Base-by-base conservation (phyloP, 2,888 invertebrate species). In the Metacarcinus magister region DNA sequence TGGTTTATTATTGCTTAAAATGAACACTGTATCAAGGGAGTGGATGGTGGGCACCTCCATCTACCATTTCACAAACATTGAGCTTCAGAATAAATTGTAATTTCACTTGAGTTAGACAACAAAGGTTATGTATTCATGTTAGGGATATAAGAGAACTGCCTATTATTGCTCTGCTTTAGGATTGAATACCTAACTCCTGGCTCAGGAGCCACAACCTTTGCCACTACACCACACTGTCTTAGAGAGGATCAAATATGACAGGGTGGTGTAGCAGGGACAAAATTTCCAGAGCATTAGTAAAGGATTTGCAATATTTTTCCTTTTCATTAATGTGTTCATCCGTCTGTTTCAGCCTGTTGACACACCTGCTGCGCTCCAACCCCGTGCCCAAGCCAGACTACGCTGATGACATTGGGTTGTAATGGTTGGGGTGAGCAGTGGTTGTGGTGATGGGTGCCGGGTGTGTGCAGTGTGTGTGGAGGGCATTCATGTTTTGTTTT, bases 351-450 rank as follows among this genome's bases (percentile, higher is more conserved):
- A 97, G 97, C 90, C 95, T 97, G 32, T 93, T 97, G 44, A 97
- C 96, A 23, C 97, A 97, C 90, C 96, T 97, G 7, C 95, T 97
- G 54, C 96, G 96, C 95, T 95, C 96, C 93, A 96, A 95, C 91
- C 96, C 93, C 1, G 75, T 96, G 7, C 96, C 97, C 43, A 97
- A 96, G 90, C 97, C 97, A 10, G 94, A 95, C 92, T 96, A 96
- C 44, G 95, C 96, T 8, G 97, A 97, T 90, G 97, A 97, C 92
- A 96, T 95, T 46, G 97, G 97, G 23, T 94, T 97, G 75, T 75
- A 28, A 28, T 46, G 39, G 39, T 82, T 44, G 10, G 28, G 10
- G 10, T n/a, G 28, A 8, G 7, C 75, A 82, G 32, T 82, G 75
- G n/a, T 3, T 82, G 75, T 4, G n/a, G 75, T 82, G 75, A 82